Evolutionary conservation across 2,888 invertebrate genomes (phyloP), one percentile per base, ranked within the genome.

Genomic region (Clusia tigrina): DNA sequence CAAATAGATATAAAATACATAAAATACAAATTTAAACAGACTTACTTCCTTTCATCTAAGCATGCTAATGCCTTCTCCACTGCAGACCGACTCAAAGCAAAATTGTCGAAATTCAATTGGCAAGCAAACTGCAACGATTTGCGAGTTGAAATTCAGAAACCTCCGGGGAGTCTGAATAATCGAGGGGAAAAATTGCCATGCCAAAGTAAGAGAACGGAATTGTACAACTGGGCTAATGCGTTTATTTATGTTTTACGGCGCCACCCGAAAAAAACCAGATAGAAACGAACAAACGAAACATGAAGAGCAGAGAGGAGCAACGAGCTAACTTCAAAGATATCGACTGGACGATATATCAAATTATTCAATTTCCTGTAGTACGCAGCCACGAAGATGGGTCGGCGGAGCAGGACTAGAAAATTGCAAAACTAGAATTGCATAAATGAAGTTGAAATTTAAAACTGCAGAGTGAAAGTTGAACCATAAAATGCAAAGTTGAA

Each of bases 311-410:
- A 32, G 6, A 12, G 32, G 32, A 12, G 32, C 32, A n/a, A n/a
- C n/a, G n/a, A n/a, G n/a, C n/a, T 9, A 32, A 32, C 32, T 32
- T 32, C 32, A 42, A 6, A 17, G 42, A 42, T 42, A 42, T 42
- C n/a, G 42, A 42, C 42, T 15, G n/a, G 42, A n/a, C 42, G n/a
- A 42, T 42, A 42, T n/a, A 42, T 42, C 42, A 42, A 42, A 42
- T 42, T 15, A 42, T 42, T 42, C n/a, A 42, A 48, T 48, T 48
- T 48, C 20, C 48, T 48, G 48, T 22, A 42, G 42, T 42, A 42
- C 42, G 3, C 3, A 42, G 32, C 32, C 6, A 12, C 6, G 12
- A 32, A 6, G 32, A 32, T 32, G 32, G 6, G 32, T 12, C 6
- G 32, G 32, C 32, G 12, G n/a, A 32, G 32, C 32, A 32, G 32